Conservation (phyloP, 2,797 vertebrate species). For the Urosaurus nigricauda region DNA sequence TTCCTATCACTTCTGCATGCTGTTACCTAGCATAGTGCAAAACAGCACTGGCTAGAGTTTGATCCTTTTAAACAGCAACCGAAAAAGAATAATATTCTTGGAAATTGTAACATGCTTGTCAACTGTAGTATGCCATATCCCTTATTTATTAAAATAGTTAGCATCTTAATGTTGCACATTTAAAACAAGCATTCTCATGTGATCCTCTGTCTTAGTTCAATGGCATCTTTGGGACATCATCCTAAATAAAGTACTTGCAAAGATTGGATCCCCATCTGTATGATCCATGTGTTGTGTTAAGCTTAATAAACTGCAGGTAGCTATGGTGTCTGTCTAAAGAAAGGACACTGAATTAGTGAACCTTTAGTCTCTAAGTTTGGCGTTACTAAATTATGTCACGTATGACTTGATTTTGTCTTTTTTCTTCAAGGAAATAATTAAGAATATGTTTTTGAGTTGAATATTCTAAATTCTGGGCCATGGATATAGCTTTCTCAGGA, state of each 20-base stretch:
- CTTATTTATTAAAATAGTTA: not conserved
- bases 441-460: not conserved
- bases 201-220: not conserved
- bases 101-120: not conserved
- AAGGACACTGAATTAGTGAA: not conserved
- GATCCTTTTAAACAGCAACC: not conserved
- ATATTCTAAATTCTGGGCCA: not conserved
- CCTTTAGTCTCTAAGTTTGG: not conserved
- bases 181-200: conserved; percentile 21
- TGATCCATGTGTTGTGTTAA: not conserved
- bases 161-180: not conserved
- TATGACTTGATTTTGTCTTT: not conserved
- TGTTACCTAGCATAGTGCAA: not conserved
- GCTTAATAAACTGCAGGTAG: not conserved
- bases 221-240: not conserved
- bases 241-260: not conserved
- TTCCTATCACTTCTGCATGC: not conserved
- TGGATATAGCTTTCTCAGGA: not conserved
- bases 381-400: not conserved
- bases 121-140: not conserved
- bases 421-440: not conserved
- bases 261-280: not conserved
- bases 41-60: not conserved
- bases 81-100: not conserved
- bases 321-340: not conserved